Conservation (phyloP, 1,140 invertebrate species). For the Listronotus bonariensis region DNA sequence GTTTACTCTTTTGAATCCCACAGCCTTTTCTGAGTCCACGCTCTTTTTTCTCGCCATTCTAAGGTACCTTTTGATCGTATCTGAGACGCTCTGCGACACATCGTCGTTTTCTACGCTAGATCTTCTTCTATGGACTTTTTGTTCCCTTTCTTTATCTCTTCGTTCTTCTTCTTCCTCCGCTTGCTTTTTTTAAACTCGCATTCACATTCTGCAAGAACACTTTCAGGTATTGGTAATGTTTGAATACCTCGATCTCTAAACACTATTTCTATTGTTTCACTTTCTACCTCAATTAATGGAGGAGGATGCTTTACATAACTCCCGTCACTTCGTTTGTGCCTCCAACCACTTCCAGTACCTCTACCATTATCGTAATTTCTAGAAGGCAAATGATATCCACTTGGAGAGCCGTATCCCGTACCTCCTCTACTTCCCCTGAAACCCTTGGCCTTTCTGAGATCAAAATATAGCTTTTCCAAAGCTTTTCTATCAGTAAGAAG, state of each 20-base stretch:
- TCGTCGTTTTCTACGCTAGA: slow-evolving; percentile 82
- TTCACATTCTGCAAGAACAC: slow-evolving; percentile 60
- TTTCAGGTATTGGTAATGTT: slow-evolving; percentile 64
- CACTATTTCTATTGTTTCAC: slow-evolving; percentile 61
- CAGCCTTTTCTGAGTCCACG: slow-evolving; percentile 75
- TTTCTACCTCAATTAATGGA: slow-evolving; percentile 69
- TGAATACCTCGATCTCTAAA: slow-evolving; percentile 63
- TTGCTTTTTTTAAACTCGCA: slow-evolving; percentile 55
- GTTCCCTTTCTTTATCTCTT: slow-evolving; percentile 51
- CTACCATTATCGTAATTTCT: slow-evolving; percentile 23
- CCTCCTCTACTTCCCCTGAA: slow-evolving; percentile 62
- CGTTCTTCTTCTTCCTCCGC: slow-evolving; percentile 53
- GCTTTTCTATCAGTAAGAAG: slow-evolving; percentile 72
- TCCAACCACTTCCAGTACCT: slow-evolving; percentile 34
- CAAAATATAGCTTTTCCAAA: slow-evolving; percentile 73
- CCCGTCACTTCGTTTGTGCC: slow-evolving; percentile 50
- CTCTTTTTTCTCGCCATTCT: slow-evolving; percentile 85
- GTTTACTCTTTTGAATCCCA: slow-evolving; percentile 84
- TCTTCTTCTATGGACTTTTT: slow-evolving; percentile 58
- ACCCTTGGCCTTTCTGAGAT: slow-evolving; percentile 69
- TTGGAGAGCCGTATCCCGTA: slow-evolving; percentile 34
- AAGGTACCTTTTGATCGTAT: slow-evolving; percentile 82
- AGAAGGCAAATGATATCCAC: slow-evolving; percentile 22
- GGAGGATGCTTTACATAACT: slow-evolving; percentile 56
- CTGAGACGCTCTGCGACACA: slow-evolving; percentile 81